Percentiles rank a stretch among this genome's conserved stretches.
Conservation (phyloP, 1,140 invertebrate genomes). For the Paralvinella palmiformis region DNA sequence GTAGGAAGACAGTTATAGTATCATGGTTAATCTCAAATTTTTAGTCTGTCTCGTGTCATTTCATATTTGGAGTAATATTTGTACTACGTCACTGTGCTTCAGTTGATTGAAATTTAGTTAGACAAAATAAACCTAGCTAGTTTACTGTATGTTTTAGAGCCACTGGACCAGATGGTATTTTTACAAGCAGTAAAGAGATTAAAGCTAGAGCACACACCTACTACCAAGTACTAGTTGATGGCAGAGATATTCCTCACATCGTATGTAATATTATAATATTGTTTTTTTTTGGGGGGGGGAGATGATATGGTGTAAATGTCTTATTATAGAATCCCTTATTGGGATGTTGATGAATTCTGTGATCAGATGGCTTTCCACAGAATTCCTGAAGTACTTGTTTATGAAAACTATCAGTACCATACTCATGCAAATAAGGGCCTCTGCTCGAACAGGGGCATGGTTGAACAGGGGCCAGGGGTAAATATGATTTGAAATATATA, state of each 20-base stretch:
- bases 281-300: not conserved
- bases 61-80: not conserved
- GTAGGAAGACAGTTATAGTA: not conserved
- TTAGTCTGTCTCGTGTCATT: not conserved
- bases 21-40: not conserved
- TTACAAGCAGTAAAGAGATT: slow-evolving; percentile 58
- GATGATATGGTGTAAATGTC: not conserved
- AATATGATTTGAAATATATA: no score
- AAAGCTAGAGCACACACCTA: slow-evolving; percentile 88
- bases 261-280: slow-evolving; percentile 57
- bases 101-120: no score
- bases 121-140: no score
- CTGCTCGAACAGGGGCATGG: no score
- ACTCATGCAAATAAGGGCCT: no score
- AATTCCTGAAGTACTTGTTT: not conserved
- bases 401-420: not conserved
- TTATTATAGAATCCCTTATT: not conserved
- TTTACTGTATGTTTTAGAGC: no score
- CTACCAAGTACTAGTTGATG: slow-evolving; percentile 94
- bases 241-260: slow-evolving; percentile 90
- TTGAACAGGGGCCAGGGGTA: no score
- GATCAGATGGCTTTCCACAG: not conserved
- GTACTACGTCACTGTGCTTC: no score
- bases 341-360: not conserved
- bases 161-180: not conserved